Conservation (phyloP, 2,113 vertebrate species). For the Cyanoderma ruficeps region DNA sequence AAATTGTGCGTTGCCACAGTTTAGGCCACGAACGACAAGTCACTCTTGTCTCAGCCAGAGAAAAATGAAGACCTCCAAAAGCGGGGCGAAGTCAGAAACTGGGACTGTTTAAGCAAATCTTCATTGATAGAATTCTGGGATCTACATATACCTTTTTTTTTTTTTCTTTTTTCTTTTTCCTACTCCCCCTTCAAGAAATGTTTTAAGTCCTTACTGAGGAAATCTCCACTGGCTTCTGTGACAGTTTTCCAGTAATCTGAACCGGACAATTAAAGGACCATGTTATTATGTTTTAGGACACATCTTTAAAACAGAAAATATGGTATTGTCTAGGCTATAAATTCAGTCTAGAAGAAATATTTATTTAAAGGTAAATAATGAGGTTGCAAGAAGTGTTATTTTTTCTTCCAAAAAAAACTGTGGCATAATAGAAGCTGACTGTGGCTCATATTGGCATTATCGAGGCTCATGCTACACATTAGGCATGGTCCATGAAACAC, state of each 20-base stretch:
- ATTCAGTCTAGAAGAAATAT: background rate
- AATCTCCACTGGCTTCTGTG: background rate
- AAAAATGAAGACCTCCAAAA: background rate
- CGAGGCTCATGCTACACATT: background rate
- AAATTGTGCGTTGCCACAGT: background rate
- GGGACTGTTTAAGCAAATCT: background rate
- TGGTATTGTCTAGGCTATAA: background rate
- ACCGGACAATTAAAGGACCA: background rate
- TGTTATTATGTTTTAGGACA: background rate
- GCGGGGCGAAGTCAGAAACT: background rate
- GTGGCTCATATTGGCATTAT: background rate
- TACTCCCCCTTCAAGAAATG: background rate
- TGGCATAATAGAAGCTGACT: background rate
- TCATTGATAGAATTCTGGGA: background rate
- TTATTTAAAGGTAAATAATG: background rate
- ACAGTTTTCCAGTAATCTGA: background rate
- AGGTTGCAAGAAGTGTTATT: background rate
- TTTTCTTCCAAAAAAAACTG: background rate
- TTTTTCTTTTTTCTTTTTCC: accelerated
- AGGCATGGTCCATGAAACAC: constrained; percentile 39
- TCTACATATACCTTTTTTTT: background rate
- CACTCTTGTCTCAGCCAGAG: background rate
- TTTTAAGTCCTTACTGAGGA: background rate
- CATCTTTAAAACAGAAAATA: background rate
- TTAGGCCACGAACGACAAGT: background rate